A percentile compares a stretch with the other conserved stretches of the same genome.
phyloP scores from a whole-genome alignment of 1,140 invertebrate genomes.

The Cyphomyrmex costatus region DNA sequence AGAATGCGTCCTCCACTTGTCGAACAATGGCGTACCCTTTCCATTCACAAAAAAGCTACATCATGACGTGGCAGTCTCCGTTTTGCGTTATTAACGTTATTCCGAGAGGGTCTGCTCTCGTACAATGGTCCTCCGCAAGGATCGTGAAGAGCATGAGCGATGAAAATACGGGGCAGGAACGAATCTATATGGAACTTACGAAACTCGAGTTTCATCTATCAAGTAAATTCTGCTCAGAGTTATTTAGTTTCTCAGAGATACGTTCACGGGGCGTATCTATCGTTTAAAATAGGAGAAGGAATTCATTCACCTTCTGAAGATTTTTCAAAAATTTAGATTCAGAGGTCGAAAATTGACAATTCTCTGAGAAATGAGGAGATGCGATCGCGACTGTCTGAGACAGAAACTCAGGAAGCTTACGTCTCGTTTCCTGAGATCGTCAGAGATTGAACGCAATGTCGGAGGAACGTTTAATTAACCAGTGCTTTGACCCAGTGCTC shows the following conservation, averaged over 20 bases:
- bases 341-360: slow-evolving; percentile 6
- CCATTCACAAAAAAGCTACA: slow-evolving; percentile 11
- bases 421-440: slow-evolving; percentile 6
- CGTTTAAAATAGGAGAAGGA: background rate
- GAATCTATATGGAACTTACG: background rate
- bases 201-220: slow-evolving; percentile 19
- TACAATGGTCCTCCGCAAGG: background rate
- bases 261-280: background rate
- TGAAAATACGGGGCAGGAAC: background rate
- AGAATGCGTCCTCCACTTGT: slow-evolving; percentile 34
- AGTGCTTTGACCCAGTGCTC: slow-evolving; percentile 4
- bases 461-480: slow-evolving; percentile 49
- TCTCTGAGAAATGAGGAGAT: background rate
- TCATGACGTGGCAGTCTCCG: slow-evolving; percentile 6
- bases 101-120: background rate
- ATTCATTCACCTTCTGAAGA: background rate
- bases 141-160: background rate
- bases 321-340: background rate
- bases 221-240: background rate
- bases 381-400: background rate
- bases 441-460: slow-evolving; percentile 42
- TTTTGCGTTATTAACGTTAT: slow-evolving; percentile 47
- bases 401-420: background rate
- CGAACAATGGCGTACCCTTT: slow-evolving; percentile 33
- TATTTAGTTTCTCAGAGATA: background rate